These are phyloP conservation scores for Upupa epops DNA, from an alignment of 2,113 vertebrate genomes.

Conservation along the genomic window DNA sequence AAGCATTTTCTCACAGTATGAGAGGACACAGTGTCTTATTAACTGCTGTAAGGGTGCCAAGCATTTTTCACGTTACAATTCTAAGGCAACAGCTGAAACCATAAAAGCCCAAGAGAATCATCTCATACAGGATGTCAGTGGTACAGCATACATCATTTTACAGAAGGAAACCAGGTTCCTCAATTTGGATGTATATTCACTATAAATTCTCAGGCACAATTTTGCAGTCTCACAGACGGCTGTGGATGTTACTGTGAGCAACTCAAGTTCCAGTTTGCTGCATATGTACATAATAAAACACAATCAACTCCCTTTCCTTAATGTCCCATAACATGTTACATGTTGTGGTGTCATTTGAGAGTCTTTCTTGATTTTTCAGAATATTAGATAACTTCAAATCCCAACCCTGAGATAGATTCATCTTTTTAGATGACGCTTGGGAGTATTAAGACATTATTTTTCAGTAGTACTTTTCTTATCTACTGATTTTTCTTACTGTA, in stretches of 20 bases:
- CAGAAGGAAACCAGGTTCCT: not conserved
- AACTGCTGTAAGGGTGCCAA: not conserved
- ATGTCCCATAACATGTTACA: not conserved
- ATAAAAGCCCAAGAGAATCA: not conserved
- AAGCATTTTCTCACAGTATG: not conserved
- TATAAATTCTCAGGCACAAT: not conserved
- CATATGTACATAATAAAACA: not conserved
- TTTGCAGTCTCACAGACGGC: not conserved
- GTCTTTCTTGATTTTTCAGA: not conserved
- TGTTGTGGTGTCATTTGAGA: not conserved
- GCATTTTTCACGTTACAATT: not conserved
- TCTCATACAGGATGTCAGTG: not conserved
- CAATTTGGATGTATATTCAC: not conserved
- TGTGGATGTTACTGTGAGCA: not conserved
- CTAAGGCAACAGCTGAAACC: not conserved
- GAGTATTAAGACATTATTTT: not conserved
- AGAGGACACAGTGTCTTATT: not conserved
- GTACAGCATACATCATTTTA: not conserved
- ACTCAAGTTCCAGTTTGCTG: not conserved
- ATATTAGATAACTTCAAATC: not conserved
- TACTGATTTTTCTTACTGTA: too few species aligned
- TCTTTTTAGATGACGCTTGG: not conserved
- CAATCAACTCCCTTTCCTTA: not conserved
- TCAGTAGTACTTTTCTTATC: not conserved
- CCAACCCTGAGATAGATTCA: not conserved